phyloP scores from a whole-genome alignment of 2,797 vertebrate genomes.

The Thaleichthys pacificus region DNA sequence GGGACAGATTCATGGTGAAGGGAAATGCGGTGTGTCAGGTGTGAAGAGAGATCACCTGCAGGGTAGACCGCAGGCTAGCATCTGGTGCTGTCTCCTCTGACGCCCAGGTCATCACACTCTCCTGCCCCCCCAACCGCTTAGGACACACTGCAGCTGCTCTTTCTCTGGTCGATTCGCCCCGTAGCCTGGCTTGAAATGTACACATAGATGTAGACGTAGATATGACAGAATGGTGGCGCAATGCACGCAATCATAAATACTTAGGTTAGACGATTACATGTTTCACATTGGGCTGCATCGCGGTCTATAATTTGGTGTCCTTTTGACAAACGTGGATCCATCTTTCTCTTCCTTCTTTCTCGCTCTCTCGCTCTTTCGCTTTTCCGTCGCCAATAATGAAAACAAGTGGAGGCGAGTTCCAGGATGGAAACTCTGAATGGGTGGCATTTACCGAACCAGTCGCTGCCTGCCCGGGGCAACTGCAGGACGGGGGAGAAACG shows the following conservation, averaged over 20 bases:
- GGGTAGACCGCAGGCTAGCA: background rate
- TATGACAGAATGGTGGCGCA: too few species aligned
- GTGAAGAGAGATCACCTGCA: background rate
- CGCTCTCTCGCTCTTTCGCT: slow-evolving; percentile 25
- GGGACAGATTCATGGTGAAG: slow-evolving; percentile 21
- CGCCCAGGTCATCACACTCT: background rate
- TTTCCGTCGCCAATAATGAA: slow-evolving; percentile 40
- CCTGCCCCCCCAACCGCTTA: background rate
- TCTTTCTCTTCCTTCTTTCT: slow-evolving; percentile 17
- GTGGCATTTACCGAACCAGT: slow-evolving; percentile 62
- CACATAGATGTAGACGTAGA: too few species aligned
- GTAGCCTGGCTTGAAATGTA: too few species aligned
- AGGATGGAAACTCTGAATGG: slow-evolving; percentile 62
- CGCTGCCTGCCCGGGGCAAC: slow-evolving; percentile 63
- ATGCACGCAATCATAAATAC: too few species aligned
- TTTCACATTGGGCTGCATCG: background rate
- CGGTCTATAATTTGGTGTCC: too few species aligned
- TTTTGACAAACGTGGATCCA: too few species aligned
- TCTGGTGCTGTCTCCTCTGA: background rate
- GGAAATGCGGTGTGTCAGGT: background rate
- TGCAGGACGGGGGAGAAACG: slow-evolving; percentile 46
- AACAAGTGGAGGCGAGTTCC: slow-evolving; percentile 46
- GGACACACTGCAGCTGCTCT: background rate
- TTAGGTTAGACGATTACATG: too few species aligned
- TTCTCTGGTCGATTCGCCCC: background rate